Percentiles rank a stretch among this genome's conserved stretches.
Conservation (phyloP, 2,888 invertebrate species). For the Molanna angustata region DNA sequence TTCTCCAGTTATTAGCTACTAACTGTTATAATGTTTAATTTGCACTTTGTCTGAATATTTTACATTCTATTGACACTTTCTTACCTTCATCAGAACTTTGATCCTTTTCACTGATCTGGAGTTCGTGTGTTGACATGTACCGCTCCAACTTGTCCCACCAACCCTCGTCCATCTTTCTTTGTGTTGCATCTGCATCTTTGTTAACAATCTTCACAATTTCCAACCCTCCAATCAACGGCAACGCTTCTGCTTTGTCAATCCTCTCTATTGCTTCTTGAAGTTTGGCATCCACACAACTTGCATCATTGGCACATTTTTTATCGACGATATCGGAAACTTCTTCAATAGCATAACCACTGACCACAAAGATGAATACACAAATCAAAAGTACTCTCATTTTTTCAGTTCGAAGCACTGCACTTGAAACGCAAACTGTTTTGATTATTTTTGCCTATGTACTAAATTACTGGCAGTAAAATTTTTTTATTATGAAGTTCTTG, state of each 20-base stretch:
- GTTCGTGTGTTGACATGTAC: constrained; percentile 48
- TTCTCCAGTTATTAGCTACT: too few species aligned
- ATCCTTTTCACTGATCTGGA: constrained; percentile 32
- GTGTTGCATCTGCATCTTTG: constrained; percentile 5
- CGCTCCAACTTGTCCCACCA: constrained; percentile 47
- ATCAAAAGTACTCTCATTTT: too few species aligned
- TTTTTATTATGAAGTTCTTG: too few species aligned
- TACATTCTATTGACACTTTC: too few species aligned
- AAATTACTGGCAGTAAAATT: too few species aligned
- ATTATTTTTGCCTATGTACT: too few species aligned
- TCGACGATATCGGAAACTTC: constrained; percentile 34
- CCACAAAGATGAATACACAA: too few species aligned
- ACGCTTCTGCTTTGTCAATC: constrained; percentile 44
- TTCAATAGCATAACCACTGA: too few species aligned
- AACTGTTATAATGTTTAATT: too few species aligned
- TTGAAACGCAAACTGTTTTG: too few species aligned
- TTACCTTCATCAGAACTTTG: constrained; percentile 22
- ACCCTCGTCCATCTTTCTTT: constrained; percentile 38
- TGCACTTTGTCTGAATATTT: too few species aligned
- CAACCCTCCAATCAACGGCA: constrained; percentile 45
- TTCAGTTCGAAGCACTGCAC: too few species aligned
- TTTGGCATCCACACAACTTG: constrained; percentile 43
- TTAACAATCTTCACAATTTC: constrained; percentile 37
- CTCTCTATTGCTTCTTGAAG: constrained; percentile 47
- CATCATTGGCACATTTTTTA: constrained; percentile 37